A percentile compares a stretch with the other conserved stretches of the same genome.
phyloP scores from a whole-genome alignment of 1,140 invertebrate species.

The Heliothis subflexa region DNA sequence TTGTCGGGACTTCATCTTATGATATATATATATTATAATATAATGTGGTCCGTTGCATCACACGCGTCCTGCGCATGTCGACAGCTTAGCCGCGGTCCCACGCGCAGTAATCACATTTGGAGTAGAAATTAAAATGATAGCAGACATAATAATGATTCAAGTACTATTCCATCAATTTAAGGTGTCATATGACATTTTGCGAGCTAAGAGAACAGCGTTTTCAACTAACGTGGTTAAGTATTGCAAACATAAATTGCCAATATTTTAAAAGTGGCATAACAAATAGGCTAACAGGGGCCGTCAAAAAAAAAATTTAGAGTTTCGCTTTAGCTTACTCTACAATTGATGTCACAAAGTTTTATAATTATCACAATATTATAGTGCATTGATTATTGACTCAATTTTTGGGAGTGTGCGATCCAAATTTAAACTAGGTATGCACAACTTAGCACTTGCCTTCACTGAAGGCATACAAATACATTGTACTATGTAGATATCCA shows the following conservation, averaged over 20 bases:
- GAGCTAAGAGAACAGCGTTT: conserved; percentile 18
- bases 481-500: conserved; percentile 78
- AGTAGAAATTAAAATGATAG: conserved; percentile 16
- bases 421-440: conserved; percentile 67
- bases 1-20: conserved; percentile 20
- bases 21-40: conserved; percentile 34
- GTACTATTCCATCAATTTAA: conserved; percentile 23
- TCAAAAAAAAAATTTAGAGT: conserved; percentile 28
- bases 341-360: conserved; percentile 54
- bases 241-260: conserved; percentile 2
- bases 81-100: conserved; percentile 26
- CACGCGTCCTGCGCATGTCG: conserved; percentile 22
- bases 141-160: conserved; percentile 28
- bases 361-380: conserved; percentile 75
- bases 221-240: neutral
- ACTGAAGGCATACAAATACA: conserved; percentile 80
- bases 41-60: conserved; percentile 41
- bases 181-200: conserved; percentile 8
- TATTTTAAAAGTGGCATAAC: conserved; percentile 6
- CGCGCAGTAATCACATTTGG: conserved; percentile 19
- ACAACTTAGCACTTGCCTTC: conserved; percentile 71
- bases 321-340: conserved; percentile 43
- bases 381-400: conserved; percentile 78
- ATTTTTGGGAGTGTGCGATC: conserved; percentile 76
- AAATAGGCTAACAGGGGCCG: conserved; percentile 14